Conservation (phyloP, 2,888 invertebrate genomes). For the Xanthorhoe spadicearia region DNA sequence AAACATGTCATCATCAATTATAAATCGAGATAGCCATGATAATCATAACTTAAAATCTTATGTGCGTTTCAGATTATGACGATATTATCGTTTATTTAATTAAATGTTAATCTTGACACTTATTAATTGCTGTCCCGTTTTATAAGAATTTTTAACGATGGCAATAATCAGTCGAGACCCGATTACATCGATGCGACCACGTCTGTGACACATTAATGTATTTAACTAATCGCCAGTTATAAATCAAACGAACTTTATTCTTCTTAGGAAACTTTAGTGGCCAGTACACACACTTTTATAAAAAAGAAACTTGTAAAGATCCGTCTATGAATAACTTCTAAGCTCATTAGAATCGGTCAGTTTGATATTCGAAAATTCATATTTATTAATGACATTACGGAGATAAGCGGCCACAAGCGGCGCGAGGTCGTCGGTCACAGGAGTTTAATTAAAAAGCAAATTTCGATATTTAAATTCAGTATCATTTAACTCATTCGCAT, state of each 20-base stretch:
- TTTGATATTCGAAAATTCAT: slow-evolving; percentile 7
- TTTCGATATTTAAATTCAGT: slow-evolving; percentile 30
- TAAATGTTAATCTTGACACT: slow-evolving; percentile 76
- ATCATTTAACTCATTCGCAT: slow-evolving; percentile 34
- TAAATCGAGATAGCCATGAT: slow-evolving; percentile 15
- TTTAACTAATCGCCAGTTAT: slow-evolving; percentile 69
- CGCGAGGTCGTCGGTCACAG: slow-evolving; percentile 48
- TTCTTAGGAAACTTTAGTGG: slow-evolving; percentile 43
- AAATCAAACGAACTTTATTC: slow-evolving; percentile 61
- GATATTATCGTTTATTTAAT: slow-evolving; percentile 70
- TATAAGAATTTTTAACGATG: slow-evolving; percentile 70
- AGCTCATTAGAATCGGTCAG: slow-evolving; percentile 23
- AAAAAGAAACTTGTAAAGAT: slow-evolving; percentile 18
- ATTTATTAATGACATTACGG: background rate
- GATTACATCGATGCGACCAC: slow-evolving; percentile 64
- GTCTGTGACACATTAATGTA: slow-evolving; percentile 69
- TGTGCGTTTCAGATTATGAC: slow-evolving; percentile 54
- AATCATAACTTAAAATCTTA: slow-evolving; percentile 3
- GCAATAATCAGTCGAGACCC: slow-evolving; percentile 64
- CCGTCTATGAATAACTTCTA: slow-evolving; percentile 35
- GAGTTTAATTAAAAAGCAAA: slow-evolving; percentile 36
- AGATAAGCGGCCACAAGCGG: slow-evolving; percentile 7
- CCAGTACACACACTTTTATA: slow-evolving; percentile 49
- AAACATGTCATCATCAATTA: slow-evolving; percentile 20
- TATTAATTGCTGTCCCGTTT: slow-evolving; percentile 74